phyloP scores from a whole-genome alignment of 2,113 vertebrate genomes.

The Brachyhypopomus gauderio region DNA sequence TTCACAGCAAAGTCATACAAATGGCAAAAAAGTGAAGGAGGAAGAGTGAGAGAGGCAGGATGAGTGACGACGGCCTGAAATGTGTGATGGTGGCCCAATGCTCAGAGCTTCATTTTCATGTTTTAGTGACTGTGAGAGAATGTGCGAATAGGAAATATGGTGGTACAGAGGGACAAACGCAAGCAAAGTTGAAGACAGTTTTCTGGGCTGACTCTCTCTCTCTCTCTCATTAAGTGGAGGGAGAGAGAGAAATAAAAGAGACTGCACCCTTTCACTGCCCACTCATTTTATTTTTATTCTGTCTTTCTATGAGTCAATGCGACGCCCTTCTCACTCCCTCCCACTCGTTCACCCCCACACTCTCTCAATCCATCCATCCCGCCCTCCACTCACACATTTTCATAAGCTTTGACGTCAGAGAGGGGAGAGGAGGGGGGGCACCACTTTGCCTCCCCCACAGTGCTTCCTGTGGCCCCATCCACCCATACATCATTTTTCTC shows the following conservation, averaged over 20 bases:
- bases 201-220: constrained; percentile 15
- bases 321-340: constrained; percentile 81
- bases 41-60: constrained; percentile 14
- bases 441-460: constrained; percentile 72
- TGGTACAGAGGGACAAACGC: not conserved
- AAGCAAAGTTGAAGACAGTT: constrained; percentile 4
- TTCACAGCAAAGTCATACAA: not conserved
- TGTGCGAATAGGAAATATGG: not conserved
- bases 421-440: constrained; percentile 63
- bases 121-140: not conserved
- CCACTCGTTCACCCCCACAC: constrained; percentile 75
- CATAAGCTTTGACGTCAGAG: constrained; percentile 83
- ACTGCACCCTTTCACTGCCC: constrained; percentile 77
- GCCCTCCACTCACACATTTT: constrained; percentile 74
- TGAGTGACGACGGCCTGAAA: constrained; percentile 38
- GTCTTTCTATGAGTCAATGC: constrained; percentile 81
- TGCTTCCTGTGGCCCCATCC: constrained; percentile 66
- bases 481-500: constrained; percentile 63
- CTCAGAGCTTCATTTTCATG: not conserved
- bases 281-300: constrained; percentile 79
- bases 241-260: constrained; percentile 67
- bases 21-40: not conserved
- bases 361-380: constrained; percentile 74
- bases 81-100: not conserved
- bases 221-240: constrained; percentile 30